Percentiles rank a stretch among this genome's conserved stretches.
These are phyloP conservation scores for Drosophila longiperda DNA, from an alignment of 2,888 invertebrate species.

Conservation along the genomic window DNA sequence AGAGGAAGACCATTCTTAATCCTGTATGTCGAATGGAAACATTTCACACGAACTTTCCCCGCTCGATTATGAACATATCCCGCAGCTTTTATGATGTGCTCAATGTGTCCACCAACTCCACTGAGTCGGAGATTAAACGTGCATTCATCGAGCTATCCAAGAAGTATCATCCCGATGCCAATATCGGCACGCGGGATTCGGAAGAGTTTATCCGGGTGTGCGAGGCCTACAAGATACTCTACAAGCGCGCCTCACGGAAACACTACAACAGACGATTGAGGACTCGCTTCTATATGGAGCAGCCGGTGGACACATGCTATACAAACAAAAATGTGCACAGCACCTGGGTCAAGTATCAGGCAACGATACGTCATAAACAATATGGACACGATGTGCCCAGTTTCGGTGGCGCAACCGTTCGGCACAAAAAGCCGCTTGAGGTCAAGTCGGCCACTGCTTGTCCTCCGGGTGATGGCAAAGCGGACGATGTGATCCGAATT, in stretches of 20 bases:
- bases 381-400: conserved; percentile 26
- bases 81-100: conserved; percentile 62
- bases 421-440: not conserved
- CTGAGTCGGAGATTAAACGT: conserved; percentile 42
- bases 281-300: not conserved
- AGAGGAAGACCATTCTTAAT: not conserved
- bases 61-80: not conserved
- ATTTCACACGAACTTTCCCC: conserved; percentile 13
- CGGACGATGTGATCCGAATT: not conserved
- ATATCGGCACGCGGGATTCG: conserved; percentile 15
- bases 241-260: conserved; percentile 23
- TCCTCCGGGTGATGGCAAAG: not conserved
- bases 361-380: conserved; percentile 44
- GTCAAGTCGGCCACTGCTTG: not conserved
- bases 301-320: conserved; percentile 15
- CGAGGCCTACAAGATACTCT: conserved; percentile 58
- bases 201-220: conserved; percentile 53
- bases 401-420: not conserved
- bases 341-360: conserved; percentile 43
- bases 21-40: conserved; percentile 32
- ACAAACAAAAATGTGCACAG: conserved; percentile 22
- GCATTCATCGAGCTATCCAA: conserved; percentile 60
- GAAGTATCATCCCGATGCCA: conserved; percentile 64
- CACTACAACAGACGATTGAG: conserved; percentile 27
- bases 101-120: conserved; percentile 40